phyloP scores from a whole-genome alignment of 2,797 vertebrate genomes.

The Orestias chungarensis region DNA sequence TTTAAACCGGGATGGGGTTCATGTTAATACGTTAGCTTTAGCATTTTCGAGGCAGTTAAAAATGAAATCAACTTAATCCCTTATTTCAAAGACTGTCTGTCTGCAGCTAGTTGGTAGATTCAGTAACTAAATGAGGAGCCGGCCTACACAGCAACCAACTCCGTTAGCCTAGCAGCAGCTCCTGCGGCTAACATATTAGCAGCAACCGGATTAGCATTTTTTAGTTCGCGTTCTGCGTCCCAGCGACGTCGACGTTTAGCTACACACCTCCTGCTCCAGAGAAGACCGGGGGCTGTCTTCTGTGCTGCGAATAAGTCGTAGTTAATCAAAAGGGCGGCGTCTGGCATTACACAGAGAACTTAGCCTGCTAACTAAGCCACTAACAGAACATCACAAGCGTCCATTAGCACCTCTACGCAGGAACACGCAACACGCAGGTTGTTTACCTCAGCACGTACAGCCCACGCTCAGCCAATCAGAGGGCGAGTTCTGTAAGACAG shows the following conservation, averaged over 20 bases:
- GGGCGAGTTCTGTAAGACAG: neutral
- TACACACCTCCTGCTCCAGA: slow-evolving; percentile 51
- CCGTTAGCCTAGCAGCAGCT: slow-evolving; percentile 34
- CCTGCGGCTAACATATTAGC: slow-evolving; percentile 30
- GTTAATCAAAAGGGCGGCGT: neutral
- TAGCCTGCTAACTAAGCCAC: slow-evolving; percentile 46
- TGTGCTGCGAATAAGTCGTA: slow-evolving; percentile 3
- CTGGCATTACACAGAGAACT: slow-evolving; percentile 8
- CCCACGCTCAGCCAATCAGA: slow-evolving; percentile 71
- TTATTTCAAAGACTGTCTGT: fast-evolving
- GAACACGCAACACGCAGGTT: slow-evolving; percentile 58
- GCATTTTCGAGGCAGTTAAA: too few species aligned
- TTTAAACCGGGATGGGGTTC: neutral
- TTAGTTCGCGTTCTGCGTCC: slow-evolving; percentile 19
- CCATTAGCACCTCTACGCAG: slow-evolving; percentile 68
- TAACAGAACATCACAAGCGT: slow-evolving; percentile 44
- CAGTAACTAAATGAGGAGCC: slow-evolving; percentile 35
- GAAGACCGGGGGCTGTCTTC: slow-evolving; percentile 8
- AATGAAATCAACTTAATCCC: fast-evolving
- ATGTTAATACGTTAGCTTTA: too few species aligned
- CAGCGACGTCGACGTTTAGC: neutral
- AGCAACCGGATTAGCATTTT: slow-evolving; percentile 49
- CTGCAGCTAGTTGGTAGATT: slow-evolving; percentile 6
- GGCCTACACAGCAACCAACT: slow-evolving; percentile 27
- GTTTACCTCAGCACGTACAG: slow-evolving; percentile 78